Evolutionary conservation across 2,797 vertebrate species (phyloP).

Genomic region (Leptodactylus fallax): DNA sequence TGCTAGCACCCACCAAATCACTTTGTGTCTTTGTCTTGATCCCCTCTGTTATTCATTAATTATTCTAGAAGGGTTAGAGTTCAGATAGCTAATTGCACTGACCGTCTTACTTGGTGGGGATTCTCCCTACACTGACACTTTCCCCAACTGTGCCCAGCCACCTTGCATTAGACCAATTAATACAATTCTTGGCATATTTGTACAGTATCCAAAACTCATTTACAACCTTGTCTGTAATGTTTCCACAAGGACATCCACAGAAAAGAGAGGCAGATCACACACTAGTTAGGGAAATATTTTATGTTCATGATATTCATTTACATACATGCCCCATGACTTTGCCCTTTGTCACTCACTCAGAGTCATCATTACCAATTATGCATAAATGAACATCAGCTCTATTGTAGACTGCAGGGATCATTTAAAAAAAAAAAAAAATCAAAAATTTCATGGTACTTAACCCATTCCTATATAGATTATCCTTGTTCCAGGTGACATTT

Average conservation of each 20-base stretch:
- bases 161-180: constrained; percentile 97
- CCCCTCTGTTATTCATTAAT: constrained; percentile 99
- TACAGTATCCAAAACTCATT: constrained; percentile 75
- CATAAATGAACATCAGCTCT: neutral
- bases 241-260: constrained; percentile 68
- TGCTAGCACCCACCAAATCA: constrained; percentile 90
- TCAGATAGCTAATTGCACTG: constrained; percentile 96
- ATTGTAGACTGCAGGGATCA: neutral
- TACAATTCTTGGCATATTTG: constrained; percentile 92
- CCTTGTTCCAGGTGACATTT: neutral
- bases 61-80: constrained; percentile 97
- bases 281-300: constrained; percentile 52
- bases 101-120: constrained; percentile 90
- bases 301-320: constrained; percentile 48
- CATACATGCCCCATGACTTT: constrained; percentile 29
- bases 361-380: neutral
- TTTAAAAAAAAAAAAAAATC: neutral
- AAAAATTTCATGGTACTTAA: neutral
- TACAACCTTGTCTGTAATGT: constrained; percentile 76
- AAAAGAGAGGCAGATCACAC: constrained; percentile 57
- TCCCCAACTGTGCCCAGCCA: constrained; percentile 93
- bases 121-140: constrained; percentile 92
- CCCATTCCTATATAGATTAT: neutral
- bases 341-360: neutral
- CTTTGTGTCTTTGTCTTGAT: constrained; percentile 98